Base-by-base conservation (phyloP, 2,113 vertebrate genomes). In the Ictidomys tridecemlineatus region DNA sequence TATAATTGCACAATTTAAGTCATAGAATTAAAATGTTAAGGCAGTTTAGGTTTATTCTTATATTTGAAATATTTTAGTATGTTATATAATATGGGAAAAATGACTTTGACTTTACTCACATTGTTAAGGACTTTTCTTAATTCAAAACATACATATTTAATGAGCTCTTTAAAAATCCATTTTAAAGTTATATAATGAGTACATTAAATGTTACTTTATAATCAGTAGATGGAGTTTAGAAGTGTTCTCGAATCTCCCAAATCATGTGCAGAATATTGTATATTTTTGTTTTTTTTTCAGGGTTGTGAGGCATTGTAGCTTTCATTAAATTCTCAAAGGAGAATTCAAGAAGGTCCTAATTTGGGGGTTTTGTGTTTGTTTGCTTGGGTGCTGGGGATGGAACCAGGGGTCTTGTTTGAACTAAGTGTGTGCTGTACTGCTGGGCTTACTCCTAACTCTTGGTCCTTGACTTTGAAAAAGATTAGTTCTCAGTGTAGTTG, bases 281-380 rank as follows among this genome's bases (percentile, higher is more conserved):
- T 80, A 32, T 56, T 92, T 83, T 24, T 92, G 0, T 94, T 26
- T 73, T 97, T 73, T 97, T 97, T 97, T 16, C 11, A 45, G 53
- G 30, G 28, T 77, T 14, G 58, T 76, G 17, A 11, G 4, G 48
- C 11, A 45, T 69, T 95, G 34, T 91, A 89, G 24, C 73, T 91
- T 94, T 94, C 2, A n/a, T 67, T 92, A 87, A 45, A 77, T 95
- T 96, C 85, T 95, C 61, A 84, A 42, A 63, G 45, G 42, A 26
- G 32, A 61, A 56, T 56, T 13, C 74, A 74, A 76, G 28, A 84
- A 84, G 32, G 16, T 76, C 10, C 30, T 78, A 69, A 69, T 24
- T 89, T 86, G 90, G 73, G 34, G 20, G 53, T 30, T 83, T 83
- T 61, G 30, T 58, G 34, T 13, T 80, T 30, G 28, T 39, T 56